Evolutionary conservation across 2,113 vertebrate species (phyloP).

Genomic region (Gasterosteus nipponicus): DNA sequence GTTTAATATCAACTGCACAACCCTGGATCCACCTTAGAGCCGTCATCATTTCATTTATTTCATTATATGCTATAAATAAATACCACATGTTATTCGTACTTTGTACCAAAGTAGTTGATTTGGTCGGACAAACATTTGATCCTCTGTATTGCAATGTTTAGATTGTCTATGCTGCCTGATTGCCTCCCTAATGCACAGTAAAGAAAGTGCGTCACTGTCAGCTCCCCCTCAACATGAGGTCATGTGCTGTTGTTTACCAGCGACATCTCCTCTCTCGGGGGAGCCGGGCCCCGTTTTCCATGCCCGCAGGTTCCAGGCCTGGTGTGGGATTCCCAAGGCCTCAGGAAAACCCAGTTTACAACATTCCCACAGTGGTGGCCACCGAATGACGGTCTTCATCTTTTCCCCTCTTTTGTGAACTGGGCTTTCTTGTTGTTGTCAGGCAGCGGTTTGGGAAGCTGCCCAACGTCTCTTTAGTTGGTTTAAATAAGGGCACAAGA

Average conservation of each 20-base stretch:
- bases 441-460: conserved; percentile 75
- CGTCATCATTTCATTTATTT: neutral
- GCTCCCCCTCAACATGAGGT: conserved; percentile 35
- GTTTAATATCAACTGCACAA: neutral
- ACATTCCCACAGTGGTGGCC: conserved; percentile 83
- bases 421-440: conserved; percentile 72
- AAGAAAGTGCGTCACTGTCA: conserved; percentile 47
- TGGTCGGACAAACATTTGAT: neutral
- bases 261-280: conserved; percentile 52
- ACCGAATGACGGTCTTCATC: conserved; percentile 73
- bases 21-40: no score
- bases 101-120: neutral
- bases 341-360: conserved; percentile 80
- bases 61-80: neutral
- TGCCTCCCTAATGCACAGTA: conserved; percentile 8
- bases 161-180: neutral
- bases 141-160: neutral
- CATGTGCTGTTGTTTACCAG: conserved; percentile 55
- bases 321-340: conserved; percentile 79
- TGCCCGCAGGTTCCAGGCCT: conserved; percentile 77
- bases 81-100: neutral
- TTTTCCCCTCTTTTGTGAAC: conserved; percentile 56
- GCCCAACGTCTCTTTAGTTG: conserved; percentile 67
- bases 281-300: conserved; percentile 69
- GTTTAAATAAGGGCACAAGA: conserved; percentile 43